Evolutionary conservation across 2,113 vertebrate genomes (phyloP), one percentile per base, ranked within the genome.

Genomic region (Mus pahari): DNA sequence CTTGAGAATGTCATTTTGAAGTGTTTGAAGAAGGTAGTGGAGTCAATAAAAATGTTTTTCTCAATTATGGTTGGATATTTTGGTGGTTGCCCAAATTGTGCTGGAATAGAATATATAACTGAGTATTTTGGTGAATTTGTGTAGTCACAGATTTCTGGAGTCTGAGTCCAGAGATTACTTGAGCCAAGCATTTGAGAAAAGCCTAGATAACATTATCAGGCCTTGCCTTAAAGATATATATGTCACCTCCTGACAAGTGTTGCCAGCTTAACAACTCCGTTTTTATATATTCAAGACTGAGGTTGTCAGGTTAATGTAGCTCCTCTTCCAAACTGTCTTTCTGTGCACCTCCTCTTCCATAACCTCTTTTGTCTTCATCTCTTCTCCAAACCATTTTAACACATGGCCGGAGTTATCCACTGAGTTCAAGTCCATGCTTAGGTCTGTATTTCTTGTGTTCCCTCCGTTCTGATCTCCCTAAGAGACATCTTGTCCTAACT

Each of bases 1-100:
- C 33, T 97, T 90, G 58, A 20, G 82, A 94, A 58, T 17, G 16
- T 89, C 48, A 77, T 62, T 95, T 96, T 31, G 78, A 92, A 68
- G 22, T 94, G 36, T 90, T 53, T 89, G 4, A 28, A 86, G 82
- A 33, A 78, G 91, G 90, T 73, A 71, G 74, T 33, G 50, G 48
- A 91, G 19, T 58, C 78, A 36, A 68, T 68, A 78, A 14, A 86
- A 42, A 62, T 20, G 2, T 26, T 90, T 91, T 87, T 84, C 16
- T 55, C 53, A 78, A 48, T 79, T n/a, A 10, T 64, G 13, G 11
- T 87, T 93, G 24, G 55, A 60, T 42, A 92, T 78, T 82, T 91
- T 81, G 50, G 14, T 79, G 39, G 39, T 48, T 95, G 70, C 33
- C 70, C 88, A 87, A 22, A n/a, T 89, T 90, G 45, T 78, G 84